Evolutionary conservation across 2,113 vertebrate genomes (phyloP).

Genomic region (Caranx ignobilis): DNA sequence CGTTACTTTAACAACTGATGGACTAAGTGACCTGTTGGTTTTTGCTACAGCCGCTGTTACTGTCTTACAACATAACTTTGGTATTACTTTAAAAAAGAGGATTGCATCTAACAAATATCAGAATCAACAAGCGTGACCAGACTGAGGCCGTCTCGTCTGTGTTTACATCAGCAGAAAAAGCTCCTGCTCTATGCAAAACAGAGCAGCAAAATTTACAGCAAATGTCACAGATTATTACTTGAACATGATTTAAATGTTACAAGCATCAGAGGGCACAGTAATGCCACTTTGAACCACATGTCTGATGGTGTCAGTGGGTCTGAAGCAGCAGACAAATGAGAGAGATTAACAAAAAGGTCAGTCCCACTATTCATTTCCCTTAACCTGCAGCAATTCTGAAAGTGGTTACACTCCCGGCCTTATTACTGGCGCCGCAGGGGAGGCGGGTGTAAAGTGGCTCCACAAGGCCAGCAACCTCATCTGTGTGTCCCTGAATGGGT

Average conservation of each 20-base stretch:
- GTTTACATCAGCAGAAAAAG: not conserved
- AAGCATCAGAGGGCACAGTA: not conserved
- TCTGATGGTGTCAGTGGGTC: conserved; percentile 16
- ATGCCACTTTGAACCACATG: not conserved
- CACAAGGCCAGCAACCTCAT: conserved; percentile 22
- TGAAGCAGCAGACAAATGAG: conserved; percentile 44
- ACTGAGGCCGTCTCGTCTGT: not conserved
- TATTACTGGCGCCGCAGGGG: not conserved
- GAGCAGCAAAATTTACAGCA: conserved; percentile 14
- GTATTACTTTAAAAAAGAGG: not conserved
- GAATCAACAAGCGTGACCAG: not conserved
- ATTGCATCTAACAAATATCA: not conserved
- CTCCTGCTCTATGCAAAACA: not conserved
- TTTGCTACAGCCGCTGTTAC: too few relatives aligned
- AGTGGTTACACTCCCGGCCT: conserved; percentile 36
- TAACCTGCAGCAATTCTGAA: conserved; percentile 21
- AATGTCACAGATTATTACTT: conserved; percentile 48
- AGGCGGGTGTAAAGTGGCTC: conserved; percentile 2
- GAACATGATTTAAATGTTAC: conserved; percentile 21
- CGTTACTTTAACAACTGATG: too few relatives aligned
- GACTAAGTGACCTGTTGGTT: too few relatives aligned
- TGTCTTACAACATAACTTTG: too few relatives aligned
- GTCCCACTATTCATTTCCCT: conserved; percentile 29
- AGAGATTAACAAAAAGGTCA: conserved; percentile 61
- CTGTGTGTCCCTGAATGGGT: conserved; percentile 47